Conservation (phyloP, 2,113 vertebrate species). For the Tragulus kanchil region DNA sequence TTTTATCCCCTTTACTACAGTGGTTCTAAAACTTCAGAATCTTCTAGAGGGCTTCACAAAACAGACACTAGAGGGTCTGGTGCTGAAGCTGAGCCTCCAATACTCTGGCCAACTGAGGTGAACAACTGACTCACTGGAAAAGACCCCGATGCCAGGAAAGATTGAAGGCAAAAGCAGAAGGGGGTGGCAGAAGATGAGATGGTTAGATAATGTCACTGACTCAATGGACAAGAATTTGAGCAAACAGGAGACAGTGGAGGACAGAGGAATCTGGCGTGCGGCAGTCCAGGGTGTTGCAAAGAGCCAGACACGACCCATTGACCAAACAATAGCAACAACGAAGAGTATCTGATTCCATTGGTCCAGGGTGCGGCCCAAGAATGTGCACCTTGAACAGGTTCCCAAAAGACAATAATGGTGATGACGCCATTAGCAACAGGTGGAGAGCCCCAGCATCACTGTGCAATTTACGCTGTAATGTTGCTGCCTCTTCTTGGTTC, state of each 20-base stretch:
- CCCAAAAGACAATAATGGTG: neutral
- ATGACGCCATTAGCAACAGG: neutral
- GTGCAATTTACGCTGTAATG: neutral
- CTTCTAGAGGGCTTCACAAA: neutral
- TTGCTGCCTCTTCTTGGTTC: neutral
- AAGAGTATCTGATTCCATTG: neutral
- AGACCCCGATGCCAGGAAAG: neutral
- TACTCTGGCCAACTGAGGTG: neutral
- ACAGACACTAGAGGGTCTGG: neutral
- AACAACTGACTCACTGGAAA: neutral
- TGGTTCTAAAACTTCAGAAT: neutral
- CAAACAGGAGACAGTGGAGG: neutral
- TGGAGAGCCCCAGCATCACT: neutral
- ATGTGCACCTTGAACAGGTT: neutral
- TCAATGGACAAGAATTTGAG: neutral
- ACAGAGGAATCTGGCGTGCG: neutral
- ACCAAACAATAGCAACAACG: neutral
- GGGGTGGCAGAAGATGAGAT: neutral
- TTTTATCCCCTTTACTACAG: neutral
- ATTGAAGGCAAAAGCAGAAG: neutral
- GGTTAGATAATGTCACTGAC: neutral
- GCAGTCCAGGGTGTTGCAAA: neutral
- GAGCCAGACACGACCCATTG: neutral
- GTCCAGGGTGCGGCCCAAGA: neutral
- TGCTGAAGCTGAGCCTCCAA: neutral